Conservation (phyloP, 2,888 invertebrate genomes). For the Yponomeuta cagnagella region DNA sequence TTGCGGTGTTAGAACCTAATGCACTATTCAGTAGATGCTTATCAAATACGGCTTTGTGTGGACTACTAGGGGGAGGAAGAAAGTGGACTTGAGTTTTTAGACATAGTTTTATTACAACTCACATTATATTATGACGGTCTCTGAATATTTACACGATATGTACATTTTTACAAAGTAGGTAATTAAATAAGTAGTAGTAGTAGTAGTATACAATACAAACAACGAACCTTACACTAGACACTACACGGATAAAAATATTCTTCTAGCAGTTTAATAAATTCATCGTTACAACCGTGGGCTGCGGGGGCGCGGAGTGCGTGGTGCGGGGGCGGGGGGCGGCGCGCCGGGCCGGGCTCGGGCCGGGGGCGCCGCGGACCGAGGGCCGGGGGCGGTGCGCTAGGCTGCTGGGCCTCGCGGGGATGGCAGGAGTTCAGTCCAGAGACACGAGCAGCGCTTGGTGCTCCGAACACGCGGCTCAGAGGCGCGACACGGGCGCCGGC, state of each 20-base stretch:
- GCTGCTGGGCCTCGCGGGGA: conserved; percentile 27
- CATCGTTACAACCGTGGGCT: conserved; percentile 63
- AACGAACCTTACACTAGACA: conserved; percentile 36
- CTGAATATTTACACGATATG: conserved; percentile 72
- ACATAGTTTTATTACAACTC: conserved; percentile 62
- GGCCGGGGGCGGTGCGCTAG: conserved; percentile 29
- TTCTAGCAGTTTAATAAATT: conserved; percentile 63
- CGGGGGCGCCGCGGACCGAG: conserved; percentile 12
- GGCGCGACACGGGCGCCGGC: conserved; percentile 55
- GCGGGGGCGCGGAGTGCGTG: conserved; percentile 15
- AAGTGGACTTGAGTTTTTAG: background rate
- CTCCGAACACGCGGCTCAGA: conserved; percentile 61
- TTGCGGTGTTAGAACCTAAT: background rate
- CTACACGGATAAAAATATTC: conserved; percentile 53
- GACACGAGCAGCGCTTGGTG: conserved; percentile 59
- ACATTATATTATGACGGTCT: conserved; percentile 53
- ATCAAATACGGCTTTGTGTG: no score
- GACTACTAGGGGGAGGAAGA: background rate
- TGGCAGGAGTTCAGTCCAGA: conserved; percentile 41
- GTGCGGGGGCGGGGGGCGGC: background rate
- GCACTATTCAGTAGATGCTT: background rate
- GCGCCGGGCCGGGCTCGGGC: background rate
- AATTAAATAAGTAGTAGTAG: conserved; percentile 29
- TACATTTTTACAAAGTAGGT: conserved; percentile 60
- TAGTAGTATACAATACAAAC: conserved; percentile 33